Evolutionary conservation across 2,888 invertebrate species (phyloP), one percentile per base, ranked within the genome.

Genomic region (Hermaeophaga mercurialis): DNA sequence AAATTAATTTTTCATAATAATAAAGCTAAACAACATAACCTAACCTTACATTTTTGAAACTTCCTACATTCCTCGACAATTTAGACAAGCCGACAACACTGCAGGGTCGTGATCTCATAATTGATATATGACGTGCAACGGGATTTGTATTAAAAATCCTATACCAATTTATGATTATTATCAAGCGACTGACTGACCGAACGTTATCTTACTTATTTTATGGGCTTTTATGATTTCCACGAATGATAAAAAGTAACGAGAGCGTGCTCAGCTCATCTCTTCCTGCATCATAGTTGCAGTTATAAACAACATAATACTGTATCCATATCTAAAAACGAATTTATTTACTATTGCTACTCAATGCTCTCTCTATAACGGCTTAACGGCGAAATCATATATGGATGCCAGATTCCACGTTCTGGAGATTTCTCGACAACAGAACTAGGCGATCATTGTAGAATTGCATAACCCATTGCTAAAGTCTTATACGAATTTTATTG

Each of bases 171-270:
- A 71, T 70, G 68, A 70, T 68, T 67, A 67, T 70, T 64, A 68
- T 67, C 64, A 61, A 34, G 15, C 54, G 54, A 54, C 56, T 55
- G 54, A 45, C 63, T 70, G 69, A 67, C 70, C 63, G 68, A 64
- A 61, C 66, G 66, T 70, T 69, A 68, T 67, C 67, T 66, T 62
- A 63, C 66, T 69, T 69, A 66, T 66, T 69, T 68, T 69, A 69
- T 67, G 63, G 66, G 44, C 65, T 66, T 64, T 66, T 70, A 70
- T 72, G 73, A 73, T 73, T 75, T 75, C 73, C 67, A 63, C 70
- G 73, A 74, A 74, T 72, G 71, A 75, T 75, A 75, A 75, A 75
- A 75, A 73, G 70, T 75, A 75, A 75, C 74, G 75, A 75, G 75
- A 75, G 71, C 75, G 73, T 70, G 72, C 71, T 65, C 63, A 61